phyloP scores from a whole-genome alignment of 92 coral and sea anemone species.

The Blastomussa wellsi region DNA sequence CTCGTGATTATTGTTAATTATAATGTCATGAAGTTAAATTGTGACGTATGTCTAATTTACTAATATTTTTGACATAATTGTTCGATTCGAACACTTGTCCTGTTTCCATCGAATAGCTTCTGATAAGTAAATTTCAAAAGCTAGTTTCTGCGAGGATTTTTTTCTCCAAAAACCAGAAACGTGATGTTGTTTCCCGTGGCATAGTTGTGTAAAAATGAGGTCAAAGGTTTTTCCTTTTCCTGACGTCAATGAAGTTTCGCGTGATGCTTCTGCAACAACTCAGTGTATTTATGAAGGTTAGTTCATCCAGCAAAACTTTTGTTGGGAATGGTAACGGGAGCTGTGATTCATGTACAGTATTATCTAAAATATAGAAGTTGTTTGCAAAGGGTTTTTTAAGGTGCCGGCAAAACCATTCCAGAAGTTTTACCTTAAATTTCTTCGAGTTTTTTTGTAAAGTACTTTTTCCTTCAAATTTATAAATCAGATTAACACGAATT shows the following conservation, averaged over 20 bases:
- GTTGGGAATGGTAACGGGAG: neutral
- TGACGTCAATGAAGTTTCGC: slow-evolving; percentile 3
- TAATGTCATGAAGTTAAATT: neutral
- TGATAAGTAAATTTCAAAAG: neutral
- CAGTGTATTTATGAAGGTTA: slow-evolving; percentile 9
- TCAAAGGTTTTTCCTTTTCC: slow-evolving; percentile 1
- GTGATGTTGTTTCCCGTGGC: neutral
- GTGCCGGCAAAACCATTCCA: too few relatives aligned
- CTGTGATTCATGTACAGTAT: neutral
- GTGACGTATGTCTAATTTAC: slow-evolving; percentile 16
- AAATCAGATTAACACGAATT: too few relatives aligned
- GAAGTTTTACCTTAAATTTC: too few relatives aligned
- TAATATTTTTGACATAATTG: neutral
- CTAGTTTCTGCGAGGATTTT: neutral
- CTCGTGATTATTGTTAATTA: neutral
- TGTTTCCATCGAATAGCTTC: neutral
- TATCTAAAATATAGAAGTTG: neutral
- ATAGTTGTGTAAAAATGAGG: neutral
- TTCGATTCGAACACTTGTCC: neutral
- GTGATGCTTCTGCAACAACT: neutral
- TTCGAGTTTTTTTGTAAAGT: too few relatives aligned
- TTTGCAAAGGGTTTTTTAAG: neutral
- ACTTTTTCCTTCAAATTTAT: too few relatives aligned
- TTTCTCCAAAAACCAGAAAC: neutral
- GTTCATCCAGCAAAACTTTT: neutral